phyloP scores from a whole-genome alignment of 2,113 vertebrate species.

The Ciconia boyciana region DNA sequence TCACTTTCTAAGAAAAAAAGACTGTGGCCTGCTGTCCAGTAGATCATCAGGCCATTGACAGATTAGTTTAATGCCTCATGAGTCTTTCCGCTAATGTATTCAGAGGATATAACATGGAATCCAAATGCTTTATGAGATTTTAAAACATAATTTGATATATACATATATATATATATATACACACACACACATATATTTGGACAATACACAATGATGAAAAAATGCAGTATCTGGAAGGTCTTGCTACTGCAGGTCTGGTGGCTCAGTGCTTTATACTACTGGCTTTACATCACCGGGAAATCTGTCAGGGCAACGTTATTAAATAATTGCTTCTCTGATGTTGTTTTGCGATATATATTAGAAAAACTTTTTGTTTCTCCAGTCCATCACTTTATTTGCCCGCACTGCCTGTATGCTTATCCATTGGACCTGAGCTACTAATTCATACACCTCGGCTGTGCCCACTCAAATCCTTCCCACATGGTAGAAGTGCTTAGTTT shows the following conservation, averaged over 20 bases:
- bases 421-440: background rate
- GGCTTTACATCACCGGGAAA: background rate
- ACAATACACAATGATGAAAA: background rate
- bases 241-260: background rate
- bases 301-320: background rate
- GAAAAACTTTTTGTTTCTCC: background rate
- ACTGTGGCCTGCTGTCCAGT: background rate
- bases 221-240: background rate
- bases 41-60: background rate
- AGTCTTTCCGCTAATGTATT: background rate
- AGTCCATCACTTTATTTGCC: background rate
- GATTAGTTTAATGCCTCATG: background rate
- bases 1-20: background rate
- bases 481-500: background rate
- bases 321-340: background rate
- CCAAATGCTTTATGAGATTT: background rate
- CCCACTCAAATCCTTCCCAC: background rate
- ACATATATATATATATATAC: background rate
- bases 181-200: background rate
- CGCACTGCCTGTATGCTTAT: background rate
- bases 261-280: background rate
- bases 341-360: background rate
- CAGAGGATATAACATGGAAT: background rate
- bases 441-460: background rate
- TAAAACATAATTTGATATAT: background rate